Evolutionary conservation across 2,888 invertebrate genomes (phyloP).

Genomic region (Steromphala cineraria): DNA sequence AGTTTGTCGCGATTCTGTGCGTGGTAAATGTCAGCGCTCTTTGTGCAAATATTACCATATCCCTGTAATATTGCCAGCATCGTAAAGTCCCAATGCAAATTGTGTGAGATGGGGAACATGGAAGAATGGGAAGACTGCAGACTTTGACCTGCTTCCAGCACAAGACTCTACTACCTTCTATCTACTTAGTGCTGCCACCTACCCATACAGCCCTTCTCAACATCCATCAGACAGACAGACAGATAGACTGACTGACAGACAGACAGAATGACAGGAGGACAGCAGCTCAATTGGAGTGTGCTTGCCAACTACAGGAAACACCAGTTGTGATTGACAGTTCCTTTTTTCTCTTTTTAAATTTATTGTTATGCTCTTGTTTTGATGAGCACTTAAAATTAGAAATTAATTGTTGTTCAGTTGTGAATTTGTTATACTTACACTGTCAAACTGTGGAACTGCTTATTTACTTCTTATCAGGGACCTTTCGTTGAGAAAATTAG

Average conservation of each 20-base stretch:
- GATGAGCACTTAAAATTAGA: background rate
- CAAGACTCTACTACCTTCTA: too few relatives aligned
- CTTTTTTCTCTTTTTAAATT: background rate
- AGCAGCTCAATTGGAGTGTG: too few relatives aligned
- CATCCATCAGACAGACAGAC: too few relatives aligned
- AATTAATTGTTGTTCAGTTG: background rate
- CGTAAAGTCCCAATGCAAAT: constrained; percentile 25
- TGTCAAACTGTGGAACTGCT: background rate
- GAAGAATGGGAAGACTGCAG: too few relatives aligned
- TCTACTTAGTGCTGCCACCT: too few relatives aligned
- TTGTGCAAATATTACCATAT: constrained; percentile 98
- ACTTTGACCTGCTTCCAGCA: too few relatives aligned
- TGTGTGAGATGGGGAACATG: too few relatives aligned
- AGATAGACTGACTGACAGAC: background rate
- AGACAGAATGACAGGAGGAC: too few relatives aligned
- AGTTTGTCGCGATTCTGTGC: constrained; percentile 96
- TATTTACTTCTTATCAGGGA: too few relatives aligned
- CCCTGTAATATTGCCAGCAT: constrained; percentile 80
- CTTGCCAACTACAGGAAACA: too few relatives aligned
- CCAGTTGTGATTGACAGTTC: background rate
- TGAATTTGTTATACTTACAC: background rate
- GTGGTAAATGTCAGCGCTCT: constrained; percentile 93
- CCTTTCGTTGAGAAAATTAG: too few relatives aligned
- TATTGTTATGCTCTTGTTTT: background rate
- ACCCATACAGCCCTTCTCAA: too few relatives aligned